Evolutionary conservation across 2,888 invertebrate genomes (phyloP).

Genomic region (Microctonus hyperodae): DNA sequence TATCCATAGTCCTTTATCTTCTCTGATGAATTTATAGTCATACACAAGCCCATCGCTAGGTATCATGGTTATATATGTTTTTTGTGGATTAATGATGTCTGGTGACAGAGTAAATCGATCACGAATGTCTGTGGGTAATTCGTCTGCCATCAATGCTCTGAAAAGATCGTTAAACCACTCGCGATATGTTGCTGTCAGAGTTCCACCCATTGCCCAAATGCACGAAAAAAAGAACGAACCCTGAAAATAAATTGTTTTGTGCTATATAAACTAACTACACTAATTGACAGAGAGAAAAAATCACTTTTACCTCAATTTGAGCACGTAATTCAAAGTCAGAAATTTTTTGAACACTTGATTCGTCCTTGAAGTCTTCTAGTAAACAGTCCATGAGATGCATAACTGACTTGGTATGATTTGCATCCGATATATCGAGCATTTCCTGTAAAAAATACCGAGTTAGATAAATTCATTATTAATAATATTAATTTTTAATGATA

Average conservation of each 20-base stretch:
- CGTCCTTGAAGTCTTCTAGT: constrained; percentile 86
- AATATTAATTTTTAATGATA: constrained; percentile 11
- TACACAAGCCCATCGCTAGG: constrained; percentile 84
- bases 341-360: constrained; percentile 72
- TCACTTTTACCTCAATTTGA: constrained; percentile 76
- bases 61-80: constrained; percentile 81
- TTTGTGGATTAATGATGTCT: constrained; percentile 63
- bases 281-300: not conserved
- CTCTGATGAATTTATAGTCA: constrained; percentile 89
- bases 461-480: not conserved
- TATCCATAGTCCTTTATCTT: constrained; percentile 92
- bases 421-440: constrained; percentile 84
- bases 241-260: constrained; percentile 60
- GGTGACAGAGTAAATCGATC: constrained; percentile 66
- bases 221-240: constrained; percentile 92
- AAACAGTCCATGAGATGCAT: constrained; percentile 90
- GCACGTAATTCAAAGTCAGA: constrained; percentile 83
- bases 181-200: constrained; percentile 76
- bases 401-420: constrained; percentile 79
- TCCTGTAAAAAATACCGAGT: constrained; percentile 67
- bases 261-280: not conserved
- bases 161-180: constrained; percentile 77
- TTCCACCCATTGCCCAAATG: constrained; percentile 91
- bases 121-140: constrained; percentile 74
- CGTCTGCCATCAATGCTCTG: constrained; percentile 80